A percentile compares a stretch with the other conserved stretches of the same genome.
These are phyloP conservation scores for Nomada goodeniana DNA, from an alignment of 2,888 invertebrate species.

Conservation along the genomic window DNA sequence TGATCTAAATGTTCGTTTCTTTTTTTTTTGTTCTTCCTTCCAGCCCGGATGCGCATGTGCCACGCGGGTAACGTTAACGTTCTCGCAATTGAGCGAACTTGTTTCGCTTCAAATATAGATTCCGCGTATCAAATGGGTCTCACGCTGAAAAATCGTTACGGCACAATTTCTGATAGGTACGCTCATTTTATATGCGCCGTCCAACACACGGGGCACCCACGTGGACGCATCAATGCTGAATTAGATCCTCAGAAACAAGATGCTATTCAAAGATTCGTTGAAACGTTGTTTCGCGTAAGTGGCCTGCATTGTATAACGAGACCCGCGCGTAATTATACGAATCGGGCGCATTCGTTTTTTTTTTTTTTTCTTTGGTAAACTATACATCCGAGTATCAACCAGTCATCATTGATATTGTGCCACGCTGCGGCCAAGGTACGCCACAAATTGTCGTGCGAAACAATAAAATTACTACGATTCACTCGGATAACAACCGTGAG, in stretches of 20 bases:
- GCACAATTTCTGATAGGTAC: slow-evolving; percentile 31
- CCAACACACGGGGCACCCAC: slow-evolving; percentile 28
- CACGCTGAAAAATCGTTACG: slow-evolving; percentile 25
- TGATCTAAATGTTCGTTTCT: neutral
- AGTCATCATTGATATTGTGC: neutral
- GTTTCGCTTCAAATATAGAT: slow-evolving; percentile 31
- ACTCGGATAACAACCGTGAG: slow-evolving; percentile 10
- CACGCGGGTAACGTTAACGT: neutral
- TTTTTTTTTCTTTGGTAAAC: no score
- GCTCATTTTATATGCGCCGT: slow-evolving; percentile 14
- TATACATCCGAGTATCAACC: neutral
- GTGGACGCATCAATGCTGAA: slow-evolving; percentile 36
- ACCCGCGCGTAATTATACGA: neutral
- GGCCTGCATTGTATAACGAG: neutral
- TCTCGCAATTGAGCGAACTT: slow-evolving; percentile 15
- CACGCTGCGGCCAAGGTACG: neutral
- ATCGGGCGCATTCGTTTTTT: neutral
- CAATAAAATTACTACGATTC: slow-evolving; percentile 20
- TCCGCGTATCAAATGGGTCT: slow-evolving; percentile 17
- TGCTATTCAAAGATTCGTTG: slow-evolving; percentile 28
- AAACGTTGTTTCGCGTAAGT: slow-evolving; percentile 10
- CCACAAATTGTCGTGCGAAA: neutral
- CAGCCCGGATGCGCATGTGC: no score
- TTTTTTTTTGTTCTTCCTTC: no score
- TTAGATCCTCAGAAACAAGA: slow-evolving; percentile 32